These are phyloP conservation scores for Aleiodes alternator DNA, from an alignment of 2,888 invertebrate species.

Conservation along the genomic window DNA sequence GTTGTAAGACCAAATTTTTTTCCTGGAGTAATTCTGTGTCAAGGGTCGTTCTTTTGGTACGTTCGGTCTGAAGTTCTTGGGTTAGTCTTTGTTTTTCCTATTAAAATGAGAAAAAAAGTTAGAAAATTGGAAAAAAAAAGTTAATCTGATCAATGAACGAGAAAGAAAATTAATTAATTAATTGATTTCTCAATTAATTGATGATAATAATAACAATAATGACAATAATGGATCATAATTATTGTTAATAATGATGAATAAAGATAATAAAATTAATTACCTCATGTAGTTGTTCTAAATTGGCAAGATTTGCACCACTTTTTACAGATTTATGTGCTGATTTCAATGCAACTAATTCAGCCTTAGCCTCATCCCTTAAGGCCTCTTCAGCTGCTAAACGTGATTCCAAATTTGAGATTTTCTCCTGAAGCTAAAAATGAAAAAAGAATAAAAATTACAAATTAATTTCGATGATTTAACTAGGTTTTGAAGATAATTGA, in stretches of 20 bases:
- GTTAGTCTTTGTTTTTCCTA: constrained; percentile 77
- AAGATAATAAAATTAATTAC: constrained; percentile 50
- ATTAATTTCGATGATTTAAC: constrained; percentile 35
- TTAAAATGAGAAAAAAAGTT: constrained; percentile 54
- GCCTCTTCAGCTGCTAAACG: constrained; percentile 73
- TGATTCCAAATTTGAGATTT: constrained; percentile 76
- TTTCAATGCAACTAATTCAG: constrained; percentile 67
- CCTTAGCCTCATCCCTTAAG: constrained; percentile 62
- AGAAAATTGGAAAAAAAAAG: not conserved
- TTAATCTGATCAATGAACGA: not conserved
- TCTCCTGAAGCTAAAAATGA: constrained; percentile 76
- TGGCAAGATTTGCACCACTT: constrained; percentile 59
- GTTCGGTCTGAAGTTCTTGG: constrained; percentile 75
- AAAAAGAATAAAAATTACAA: not conserved
- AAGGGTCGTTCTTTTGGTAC: constrained; percentile 60
- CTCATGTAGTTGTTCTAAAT: constrained; percentile 66
- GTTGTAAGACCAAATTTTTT: constrained; percentile 61
- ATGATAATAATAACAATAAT: not conserved
- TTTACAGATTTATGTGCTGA: constrained; percentile 67
- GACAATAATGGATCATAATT: too few species aligned
- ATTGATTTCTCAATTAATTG: constrained; percentile 11
- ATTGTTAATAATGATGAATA: too few species aligned
- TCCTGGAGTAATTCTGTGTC: constrained; percentile 64
- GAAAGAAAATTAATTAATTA: not conserved
- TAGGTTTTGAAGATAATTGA: not conserved